Conservation (phyloP, 2,113 vertebrate genomes). For the Protobothrops mucrosquamatus region DNA sequence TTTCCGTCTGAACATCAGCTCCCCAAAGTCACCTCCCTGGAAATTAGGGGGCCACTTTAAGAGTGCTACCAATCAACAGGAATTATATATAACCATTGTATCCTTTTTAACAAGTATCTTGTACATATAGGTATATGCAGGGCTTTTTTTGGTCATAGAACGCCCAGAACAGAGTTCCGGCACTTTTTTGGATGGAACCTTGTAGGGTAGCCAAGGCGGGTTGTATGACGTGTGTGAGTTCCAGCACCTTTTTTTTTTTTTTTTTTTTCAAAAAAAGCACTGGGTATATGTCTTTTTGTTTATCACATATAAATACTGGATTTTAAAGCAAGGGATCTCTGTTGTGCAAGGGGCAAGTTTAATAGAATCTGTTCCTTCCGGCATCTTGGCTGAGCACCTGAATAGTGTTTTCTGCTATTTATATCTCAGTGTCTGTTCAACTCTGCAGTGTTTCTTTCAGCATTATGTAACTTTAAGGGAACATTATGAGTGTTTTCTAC, state of each 20-base stretch:
- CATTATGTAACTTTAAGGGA: slow-evolving; percentile 7
- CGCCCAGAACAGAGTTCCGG: too few relatives aligned
- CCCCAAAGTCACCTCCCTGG: not conserved
- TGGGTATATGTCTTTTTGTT: slow-evolving; percentile 1
- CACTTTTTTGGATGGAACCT: too few relatives aligned
- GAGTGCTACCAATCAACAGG: not conserved
- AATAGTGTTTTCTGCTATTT: slow-evolving; percentile 4
- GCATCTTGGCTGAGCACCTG: not conserved
- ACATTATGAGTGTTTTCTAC: slow-evolving; percentile 9
- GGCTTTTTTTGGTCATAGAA: too few relatives aligned
- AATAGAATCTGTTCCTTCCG: not conserved
- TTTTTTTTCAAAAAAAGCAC: too few relatives aligned
- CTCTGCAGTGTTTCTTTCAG: not conserved
- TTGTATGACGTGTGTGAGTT: too few relatives aligned
- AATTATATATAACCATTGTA: not conserved
- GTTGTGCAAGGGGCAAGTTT: not conserved
- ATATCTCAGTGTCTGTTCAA: not conserved
- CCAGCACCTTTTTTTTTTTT: too few relatives aligned
- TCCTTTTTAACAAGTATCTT: not conserved
- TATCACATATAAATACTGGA: not conserved
- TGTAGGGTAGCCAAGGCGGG: too few relatives aligned
- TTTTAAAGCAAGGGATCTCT: not conserved
- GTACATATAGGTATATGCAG: not conserved
- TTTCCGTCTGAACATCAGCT: not conserved
- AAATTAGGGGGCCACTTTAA: too few relatives aligned